These are phyloP conservation scores for Camponotus floridanus DNA, from an alignment of 1,140 invertebrate genomes.

Conservation along the genomic window DNA sequence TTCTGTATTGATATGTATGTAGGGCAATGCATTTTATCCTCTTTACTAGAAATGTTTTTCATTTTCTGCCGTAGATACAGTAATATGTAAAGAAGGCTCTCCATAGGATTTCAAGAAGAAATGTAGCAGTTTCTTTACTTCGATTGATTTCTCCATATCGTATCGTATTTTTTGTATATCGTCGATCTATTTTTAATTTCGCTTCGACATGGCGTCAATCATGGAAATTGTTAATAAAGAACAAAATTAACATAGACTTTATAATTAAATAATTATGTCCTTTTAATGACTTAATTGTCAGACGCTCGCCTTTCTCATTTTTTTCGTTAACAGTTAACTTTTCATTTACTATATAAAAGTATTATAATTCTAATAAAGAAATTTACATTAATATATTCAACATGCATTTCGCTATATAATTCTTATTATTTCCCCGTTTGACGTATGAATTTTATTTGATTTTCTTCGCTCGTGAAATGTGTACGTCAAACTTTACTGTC, in stretches of 20 bases:
- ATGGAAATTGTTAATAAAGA: neutral
- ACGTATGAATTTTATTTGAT: conserved; percentile 17
- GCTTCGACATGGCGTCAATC: neutral
- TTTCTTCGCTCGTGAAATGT: neutral
- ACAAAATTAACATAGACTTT: neutral
- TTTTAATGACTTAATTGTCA: neutral
- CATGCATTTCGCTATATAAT: neutral
- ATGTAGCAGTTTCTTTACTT: conserved; percentile 17
- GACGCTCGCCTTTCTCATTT: neutral
- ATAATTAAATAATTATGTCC: conserved; percentile 17
- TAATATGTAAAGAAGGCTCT: conserved; percentile 56
- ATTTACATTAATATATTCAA: neutral
- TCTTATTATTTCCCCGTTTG: neutral
- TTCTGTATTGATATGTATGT: conserved; percentile 80
- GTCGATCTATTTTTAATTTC: neutral
- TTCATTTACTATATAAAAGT: neutral
- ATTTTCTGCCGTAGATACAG: conserved; percentile 77
- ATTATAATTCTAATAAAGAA: neutral
- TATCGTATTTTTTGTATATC: conserved; percentile 12
- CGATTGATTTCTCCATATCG: neutral
- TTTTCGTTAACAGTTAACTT: neutral
- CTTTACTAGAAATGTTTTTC: conserved; percentile 78
- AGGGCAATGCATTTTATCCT: conserved; percentile 78
- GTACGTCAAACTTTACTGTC: conserved; percentile 22
- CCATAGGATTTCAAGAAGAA: neutral